Conservation (phyloP, 2,113 vertebrate genomes). For the Thomomys bottae region DNA sequence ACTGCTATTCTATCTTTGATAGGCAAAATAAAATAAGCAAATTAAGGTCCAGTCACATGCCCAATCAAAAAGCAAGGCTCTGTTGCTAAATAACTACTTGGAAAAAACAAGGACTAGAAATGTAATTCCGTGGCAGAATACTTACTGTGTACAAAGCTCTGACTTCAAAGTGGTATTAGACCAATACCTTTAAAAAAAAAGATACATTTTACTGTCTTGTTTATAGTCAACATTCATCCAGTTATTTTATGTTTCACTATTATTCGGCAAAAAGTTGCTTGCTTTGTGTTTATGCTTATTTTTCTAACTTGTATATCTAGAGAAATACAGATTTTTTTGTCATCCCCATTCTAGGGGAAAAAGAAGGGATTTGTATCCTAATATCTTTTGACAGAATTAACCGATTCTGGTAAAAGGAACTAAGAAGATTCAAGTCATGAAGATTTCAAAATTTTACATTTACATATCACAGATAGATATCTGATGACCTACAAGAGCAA, state of each 20-base stretch:
- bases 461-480: background rate
- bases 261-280: background rate
- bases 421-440: background rate
- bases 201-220: background rate
- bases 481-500: background rate
- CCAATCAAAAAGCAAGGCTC: no score
- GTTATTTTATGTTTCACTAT: background rate
- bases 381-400: background rate
- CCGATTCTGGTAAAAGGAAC: background rate
- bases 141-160: no score
- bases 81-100: no score
- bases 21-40: no score
- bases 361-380: background rate
- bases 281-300: no score
- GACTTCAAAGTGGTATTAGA: no score
- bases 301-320: background rate
- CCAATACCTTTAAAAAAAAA: no score
- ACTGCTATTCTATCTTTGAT: no score
- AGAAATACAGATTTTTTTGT: background rate
- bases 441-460: background rate
- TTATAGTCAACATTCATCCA: background rate
- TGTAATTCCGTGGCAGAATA: no score
- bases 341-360: background rate
- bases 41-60: no score
- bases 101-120: no score